A percentile compares a stretch with the other conserved stretches of the same genome.
Evolutionary conservation across 2,888 invertebrate genomes (phyloP).

Genomic region (Mystacides longicornis): DNA sequence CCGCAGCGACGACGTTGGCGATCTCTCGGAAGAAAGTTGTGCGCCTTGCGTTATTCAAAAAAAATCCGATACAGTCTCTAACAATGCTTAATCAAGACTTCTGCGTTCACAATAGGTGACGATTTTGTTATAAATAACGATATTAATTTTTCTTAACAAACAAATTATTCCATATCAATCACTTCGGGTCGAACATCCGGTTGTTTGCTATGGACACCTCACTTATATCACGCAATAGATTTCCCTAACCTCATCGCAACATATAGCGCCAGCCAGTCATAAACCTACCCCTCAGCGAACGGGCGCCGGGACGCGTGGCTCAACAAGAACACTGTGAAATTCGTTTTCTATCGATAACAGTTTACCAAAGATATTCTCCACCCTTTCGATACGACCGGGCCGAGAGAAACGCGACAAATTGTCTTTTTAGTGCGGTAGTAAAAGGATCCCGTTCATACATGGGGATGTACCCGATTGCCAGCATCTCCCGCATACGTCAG

Average conservation of each 20-base stretch:
- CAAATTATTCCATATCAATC: too few species aligned
- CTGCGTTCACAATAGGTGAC: too few species aligned
- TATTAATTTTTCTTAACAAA: too few species aligned
- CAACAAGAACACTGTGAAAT: neutral
- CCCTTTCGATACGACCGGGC: neutral
- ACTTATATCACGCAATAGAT: too few species aligned
- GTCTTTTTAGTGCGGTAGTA: constrained; percentile 4
- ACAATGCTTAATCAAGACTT: too few species aligned
- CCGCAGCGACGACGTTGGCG: too few species aligned
- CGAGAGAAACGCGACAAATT: constrained; percentile 5
- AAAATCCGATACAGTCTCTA: too few species aligned
- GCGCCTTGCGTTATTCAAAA: too few species aligned
- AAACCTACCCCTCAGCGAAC: neutral
- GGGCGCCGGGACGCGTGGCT: neutral
- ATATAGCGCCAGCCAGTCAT: constrained; percentile 1
- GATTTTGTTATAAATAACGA: too few species aligned
- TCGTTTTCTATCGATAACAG: neutral
- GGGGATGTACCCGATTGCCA: neutral
- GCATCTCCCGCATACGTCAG: neutral
- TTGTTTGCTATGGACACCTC: too few species aligned
- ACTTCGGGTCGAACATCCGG: too few species aligned
- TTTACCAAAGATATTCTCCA: neutral
- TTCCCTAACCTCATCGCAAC: neutral
- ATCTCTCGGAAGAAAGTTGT: too few species aligned
- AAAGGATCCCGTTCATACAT: neutral